A percentile compares a stretch with the other conserved stretches of the same genome.
phyloP scores from a whole-genome alignment of 2,113 vertebrate species.

The Corydoras maculifer region DNA sequence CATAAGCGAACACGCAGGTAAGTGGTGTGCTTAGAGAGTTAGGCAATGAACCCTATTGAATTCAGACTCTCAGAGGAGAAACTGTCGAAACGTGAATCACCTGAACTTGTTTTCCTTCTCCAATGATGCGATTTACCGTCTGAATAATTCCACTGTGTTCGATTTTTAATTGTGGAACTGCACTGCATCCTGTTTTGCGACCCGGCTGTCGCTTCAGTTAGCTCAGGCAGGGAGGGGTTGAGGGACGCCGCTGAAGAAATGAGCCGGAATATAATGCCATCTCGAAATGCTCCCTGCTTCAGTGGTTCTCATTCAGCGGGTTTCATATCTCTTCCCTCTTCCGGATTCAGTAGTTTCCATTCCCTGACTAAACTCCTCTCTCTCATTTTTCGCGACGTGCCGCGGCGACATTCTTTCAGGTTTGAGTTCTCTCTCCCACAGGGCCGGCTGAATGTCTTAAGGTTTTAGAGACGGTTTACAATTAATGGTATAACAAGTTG shows the following conservation, averaged over 20 bases:
- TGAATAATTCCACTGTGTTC: conserved; percentile 35
- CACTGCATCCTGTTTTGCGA: conserved; percentile 32
- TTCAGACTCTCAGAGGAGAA: conserved; percentile 41
- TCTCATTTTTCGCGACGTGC: neutral
- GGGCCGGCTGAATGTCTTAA: conserved; percentile 30
- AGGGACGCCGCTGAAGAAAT: conserved; percentile 23
- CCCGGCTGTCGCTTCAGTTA: conserved; percentile 28
- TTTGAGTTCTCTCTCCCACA: conserved; percentile 40
- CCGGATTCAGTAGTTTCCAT: conserved; percentile 15
- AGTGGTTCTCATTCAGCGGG: conserved; percentile 34
- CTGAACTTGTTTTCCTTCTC: conserved; percentile 10
- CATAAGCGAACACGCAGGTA: conserved; percentile 54
- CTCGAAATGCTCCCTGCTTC: conserved; percentile 32
- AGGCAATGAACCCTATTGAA: conserved; percentile 80
- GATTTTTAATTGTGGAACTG: conserved; percentile 31
- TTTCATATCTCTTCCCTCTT: conserved; percentile 26
- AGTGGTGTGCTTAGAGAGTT: conserved; percentile 68
- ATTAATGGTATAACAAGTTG: conserved; percentile 35
- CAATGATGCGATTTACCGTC: conserved; percentile 22
- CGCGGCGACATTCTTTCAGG: conserved; percentile 1
- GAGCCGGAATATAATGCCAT: conserved; percentile 30
- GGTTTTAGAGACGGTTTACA: conserved; percentile 39
- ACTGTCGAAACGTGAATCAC: conserved; percentile 37
- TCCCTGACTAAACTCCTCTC: conserved; percentile 2
- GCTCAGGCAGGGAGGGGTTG: conserved; percentile 35